These are phyloP conservation scores for Agrotis exclamationis DNA, from an alignment of 2,888 invertebrate genomes.

Conservation along the genomic window DNA sequence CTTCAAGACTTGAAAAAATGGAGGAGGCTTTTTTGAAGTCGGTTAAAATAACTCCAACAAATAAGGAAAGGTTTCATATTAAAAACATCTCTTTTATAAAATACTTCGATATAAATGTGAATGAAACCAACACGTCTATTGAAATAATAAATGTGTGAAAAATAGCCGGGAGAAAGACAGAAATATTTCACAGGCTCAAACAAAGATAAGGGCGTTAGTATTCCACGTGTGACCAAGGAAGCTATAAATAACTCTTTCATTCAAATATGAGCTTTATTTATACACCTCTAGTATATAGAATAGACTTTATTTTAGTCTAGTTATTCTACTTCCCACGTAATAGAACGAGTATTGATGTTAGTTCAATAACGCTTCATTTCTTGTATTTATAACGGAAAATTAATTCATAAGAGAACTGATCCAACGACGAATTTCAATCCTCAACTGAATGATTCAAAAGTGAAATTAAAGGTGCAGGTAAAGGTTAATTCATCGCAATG, in stretches of 20 bases:
- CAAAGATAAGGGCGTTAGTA: slow-evolving; percentile 44
- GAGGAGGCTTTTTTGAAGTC: too few relatives aligned
- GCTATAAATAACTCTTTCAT: slow-evolving; percentile 54
- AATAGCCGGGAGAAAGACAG: slow-evolving; percentile 18
- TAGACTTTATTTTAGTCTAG: slow-evolving; percentile 5
- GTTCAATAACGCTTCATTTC: neutral
- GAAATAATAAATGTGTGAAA: slow-evolving; percentile 27
- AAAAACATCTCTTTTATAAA: slow-evolving; percentile 6
- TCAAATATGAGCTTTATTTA: slow-evolving; percentile 53
- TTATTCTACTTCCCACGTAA: neutral
- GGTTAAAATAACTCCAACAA: neutral
- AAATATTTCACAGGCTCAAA: slow-evolving; percentile 39
- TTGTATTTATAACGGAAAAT: neutral
- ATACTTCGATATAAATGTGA: neutral
- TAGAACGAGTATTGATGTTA: neutral
- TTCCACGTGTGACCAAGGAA: slow-evolving; percentile 35
- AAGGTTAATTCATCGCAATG: too few relatives aligned
- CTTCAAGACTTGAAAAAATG: too few relatives aligned
- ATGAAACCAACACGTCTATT: slow-evolving; percentile 5
- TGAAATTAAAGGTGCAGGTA: neutral
- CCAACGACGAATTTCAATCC: neutral
- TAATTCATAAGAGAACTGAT: neutral
- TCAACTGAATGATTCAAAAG: neutral
- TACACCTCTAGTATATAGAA: slow-evolving; percentile 7
- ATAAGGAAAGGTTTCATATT: too few relatives aligned